Base-by-base conservation (phyloP, 2,888 invertebrate genomes). In the Venusia cambrica region DNA sequence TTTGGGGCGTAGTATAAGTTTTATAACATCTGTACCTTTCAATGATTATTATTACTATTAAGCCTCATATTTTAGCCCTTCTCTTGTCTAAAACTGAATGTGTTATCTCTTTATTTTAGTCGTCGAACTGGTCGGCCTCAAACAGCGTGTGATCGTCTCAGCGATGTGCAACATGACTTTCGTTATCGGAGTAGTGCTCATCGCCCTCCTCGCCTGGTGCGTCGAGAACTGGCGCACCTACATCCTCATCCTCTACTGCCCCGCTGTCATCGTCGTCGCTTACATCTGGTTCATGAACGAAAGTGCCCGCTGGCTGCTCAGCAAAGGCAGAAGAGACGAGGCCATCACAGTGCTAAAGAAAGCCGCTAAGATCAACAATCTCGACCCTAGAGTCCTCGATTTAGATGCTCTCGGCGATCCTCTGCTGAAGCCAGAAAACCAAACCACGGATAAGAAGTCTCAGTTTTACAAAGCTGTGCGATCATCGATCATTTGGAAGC, bases 61-160 rank as follows among this genome's bases (percentile, higher is more conserved):
- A n/a, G n/a, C n/a, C n/a, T n/a, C n/a, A n/a, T n/a, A n/a, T n/a
- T n/a, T n/a, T n/a, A n/a, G n/a, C n/a, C n/a, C n/a, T n/a, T n/a
- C n/a, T n/a, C n/a, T n/a, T n/a, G n/a, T n/a, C n/a, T n/a, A n/a
- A n/a, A n/a, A n/a, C n/a, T n/a, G n/a, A n/a, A n/a, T n/a, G n/a
- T n/a, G n/a, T n/a, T 19, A 35, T 35, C 36, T 43, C 54, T 46
- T 66, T 24, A 77, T 83, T 24, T 34, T 77, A 93, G 93, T 91
- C 40, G 90, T 95, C 49, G 96, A 96, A 74, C 79, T 95, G 48
- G 94, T 95, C 2, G 94, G 94, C 1, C 90, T 93, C 14, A 91
- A 91, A 37, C 90, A 92, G 33, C 89, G 95, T 8, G 93, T 94
- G 4, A 79, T 94, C 26, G 92, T 92, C 18, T 93, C 94, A 20